Evolutionary conservation across 2,888 invertebrate genomes (phyloP).

Genomic region (Eilema caniola): DNA sequence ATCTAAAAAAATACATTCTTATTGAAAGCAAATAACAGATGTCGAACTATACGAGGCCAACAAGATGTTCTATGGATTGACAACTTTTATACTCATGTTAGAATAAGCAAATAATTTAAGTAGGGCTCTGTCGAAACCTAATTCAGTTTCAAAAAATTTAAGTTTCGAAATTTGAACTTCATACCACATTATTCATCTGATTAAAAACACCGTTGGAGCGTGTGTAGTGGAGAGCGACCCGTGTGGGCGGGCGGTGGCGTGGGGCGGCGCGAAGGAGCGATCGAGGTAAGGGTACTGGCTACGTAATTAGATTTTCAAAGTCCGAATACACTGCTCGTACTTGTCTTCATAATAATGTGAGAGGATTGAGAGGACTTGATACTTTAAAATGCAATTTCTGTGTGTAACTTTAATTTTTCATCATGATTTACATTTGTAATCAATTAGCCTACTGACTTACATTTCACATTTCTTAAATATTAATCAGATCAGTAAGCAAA

Average conservation of each 20-base stretch:
- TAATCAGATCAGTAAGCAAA: too few species aligned
- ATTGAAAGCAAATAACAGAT: too few species aligned
- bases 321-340: constrained; percentile 88
- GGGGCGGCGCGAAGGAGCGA: constrained; percentile 81
- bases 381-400: constrained; percentile 41
- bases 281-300: constrained; percentile 87
- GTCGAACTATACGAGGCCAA: too few species aligned
- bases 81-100: too few species aligned
- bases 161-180: neutral
- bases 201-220: constrained; percentile 23
- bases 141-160: neutral
- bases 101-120: too few species aligned
- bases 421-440: too few species aligned
- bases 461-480: too few species aligned
- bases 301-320: constrained; percentile 89
- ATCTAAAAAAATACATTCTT: too few species aligned
- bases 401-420: neutral
- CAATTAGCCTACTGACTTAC: too few species aligned
- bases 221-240: constrained; percentile 45
- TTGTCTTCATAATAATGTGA: constrained; percentile 85
- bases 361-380: constrained; percentile 57
- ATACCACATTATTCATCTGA: constrained; percentile 1
- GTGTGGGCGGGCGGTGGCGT: constrained; percentile 67
- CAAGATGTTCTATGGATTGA: too few species aligned
- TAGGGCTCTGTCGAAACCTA: neutral